phyloP scores from a whole-genome alignment of 2,888 invertebrate species.

The Amphipoea lucens region DNA sequence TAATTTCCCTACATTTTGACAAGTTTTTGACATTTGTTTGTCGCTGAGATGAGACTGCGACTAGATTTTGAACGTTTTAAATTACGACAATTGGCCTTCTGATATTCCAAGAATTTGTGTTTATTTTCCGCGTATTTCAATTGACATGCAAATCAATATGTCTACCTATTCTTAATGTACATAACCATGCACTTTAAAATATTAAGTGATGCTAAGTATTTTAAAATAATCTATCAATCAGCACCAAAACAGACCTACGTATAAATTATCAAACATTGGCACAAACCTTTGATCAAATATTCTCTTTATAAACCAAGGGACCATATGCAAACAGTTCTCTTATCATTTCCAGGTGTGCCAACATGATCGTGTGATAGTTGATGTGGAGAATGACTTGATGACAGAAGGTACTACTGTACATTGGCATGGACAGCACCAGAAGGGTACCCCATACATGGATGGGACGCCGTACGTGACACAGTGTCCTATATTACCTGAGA shows the following conservation, averaged over 20 bases:
- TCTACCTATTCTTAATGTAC: too few species aligned
- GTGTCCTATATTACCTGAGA: constrained; percentile 94
- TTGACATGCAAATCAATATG: not conserved
- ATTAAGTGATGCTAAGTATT: too few species aligned
- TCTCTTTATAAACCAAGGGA: not conserved
- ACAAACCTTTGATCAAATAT: not conserved
- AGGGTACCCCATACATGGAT: constrained; percentile 95
- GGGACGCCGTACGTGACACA: constrained; percentile 96
- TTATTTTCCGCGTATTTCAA: not conserved
- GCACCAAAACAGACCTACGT: not conserved
- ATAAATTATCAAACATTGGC: not conserved
- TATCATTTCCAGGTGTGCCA: constrained; percentile 92
- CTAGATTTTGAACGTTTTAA: too few species aligned
- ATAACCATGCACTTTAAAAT: not conserved
- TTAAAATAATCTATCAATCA: not conserved
- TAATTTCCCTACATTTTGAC: too few species aligned
- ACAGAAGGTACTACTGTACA: constrained; percentile 96
- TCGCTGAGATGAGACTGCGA: too few species aligned
- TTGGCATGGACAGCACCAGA: constrained; percentile 97
- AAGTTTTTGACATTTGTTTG: too few species aligned
- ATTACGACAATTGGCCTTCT: too few species aligned
- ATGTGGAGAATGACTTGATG: constrained; percentile 94
- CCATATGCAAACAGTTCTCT: not conserved
- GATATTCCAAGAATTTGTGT: not conserved
- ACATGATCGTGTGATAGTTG: constrained; percentile 95